These are phyloP conservation scores for Lasioglossum marginatum DNA, from an alignment of 2,888 invertebrate genomes.

Conservation along the genomic window DNA sequence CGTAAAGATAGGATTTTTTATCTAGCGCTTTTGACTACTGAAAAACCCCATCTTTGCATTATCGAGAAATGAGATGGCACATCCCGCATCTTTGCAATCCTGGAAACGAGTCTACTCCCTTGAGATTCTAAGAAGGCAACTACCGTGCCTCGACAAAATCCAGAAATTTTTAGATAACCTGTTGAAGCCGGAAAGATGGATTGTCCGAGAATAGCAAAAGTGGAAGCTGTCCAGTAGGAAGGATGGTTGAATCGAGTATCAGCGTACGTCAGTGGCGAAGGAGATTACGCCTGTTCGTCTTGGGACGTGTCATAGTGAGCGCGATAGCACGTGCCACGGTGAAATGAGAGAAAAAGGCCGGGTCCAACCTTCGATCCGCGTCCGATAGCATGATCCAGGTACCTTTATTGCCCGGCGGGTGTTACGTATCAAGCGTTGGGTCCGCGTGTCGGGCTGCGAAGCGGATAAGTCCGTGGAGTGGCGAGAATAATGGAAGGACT, in stretches of 20 bases:
- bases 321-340: constrained; percentile 13
- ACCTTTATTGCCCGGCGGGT: constrained; percentile 72
- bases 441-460: constrained; percentile 67
- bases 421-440: constrained; percentile 69
- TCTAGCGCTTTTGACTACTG: too few relatives aligned
- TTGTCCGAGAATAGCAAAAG: background rate
- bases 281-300: constrained; percentile 10
- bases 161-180: background rate
- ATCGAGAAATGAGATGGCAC: too few relatives aligned
- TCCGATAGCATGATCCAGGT: constrained; percentile 62
- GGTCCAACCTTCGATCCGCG: constrained; percentile 54
- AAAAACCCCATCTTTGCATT: too few relatives aligned
- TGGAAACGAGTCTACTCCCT: too few relatives aligned
- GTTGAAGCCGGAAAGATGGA: background rate
- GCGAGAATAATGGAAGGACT: constrained; percentile 81
- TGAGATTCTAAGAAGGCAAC: too few relatives aligned
- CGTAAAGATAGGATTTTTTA: too few relatives aligned
- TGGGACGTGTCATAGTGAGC: constrained; percentile 6
- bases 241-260: background rate
- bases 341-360: background rate
- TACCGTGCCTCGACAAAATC: too few relatives aligned
- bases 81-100: too few relatives aligned
- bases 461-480: constrained; percentile 76
- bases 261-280: background rate
- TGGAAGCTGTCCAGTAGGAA: background rate